Base-by-base conservation (phyloP, 2,113 vertebrate genomes). In the Platysteira castanea region DNA sequence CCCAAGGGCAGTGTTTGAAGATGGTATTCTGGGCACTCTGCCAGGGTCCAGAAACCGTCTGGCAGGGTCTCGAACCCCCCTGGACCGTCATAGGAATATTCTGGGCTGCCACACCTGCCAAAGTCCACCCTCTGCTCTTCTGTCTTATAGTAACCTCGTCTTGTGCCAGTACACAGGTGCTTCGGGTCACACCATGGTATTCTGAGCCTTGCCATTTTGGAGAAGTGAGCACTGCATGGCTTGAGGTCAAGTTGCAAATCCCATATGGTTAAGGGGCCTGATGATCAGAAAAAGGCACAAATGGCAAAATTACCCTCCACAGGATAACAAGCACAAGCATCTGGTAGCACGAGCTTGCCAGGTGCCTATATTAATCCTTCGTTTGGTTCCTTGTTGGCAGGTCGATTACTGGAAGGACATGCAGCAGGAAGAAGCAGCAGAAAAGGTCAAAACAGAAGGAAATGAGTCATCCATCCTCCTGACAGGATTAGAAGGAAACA, bases 321-420 rank as follows among this genome's bases (percentile, higher is more conserved):
- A 47, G 33, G 49, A 39, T 22, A 49, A 69, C 27, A 84, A 67
- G 60, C 24, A 76, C 3, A 39, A 89, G 17, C 54, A 78, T 77
- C 22, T 84, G 50, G 41, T 73, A 74, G 37, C 42, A 33, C 57
- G 84, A 95, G 8, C 73, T 95, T 85, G 63, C 61, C 41, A 37
- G n/a, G 59, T 64, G 19, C 37, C 17, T 46, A 8, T 50, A 74
- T 97, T 95, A 94, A 97, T 96, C 63, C 57, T 73, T 95, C 33
- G 3, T 89, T 75, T 95, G 50, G 21, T 97, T 27, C 6, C 82
- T 65, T 89, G 27, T 96, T 96, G 94, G 87, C 97, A 99, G 99
- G 98, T 99, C 97, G 98, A 96, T 97, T 99, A 98, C 97, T 98
- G 99, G 99, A 99, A 98, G 94, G 99, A 99, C 75, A 90, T 88